Evolutionary conservation across 2,888 invertebrate species (phyloP).

Genomic region (Tryphoninae sp.): DNA sequence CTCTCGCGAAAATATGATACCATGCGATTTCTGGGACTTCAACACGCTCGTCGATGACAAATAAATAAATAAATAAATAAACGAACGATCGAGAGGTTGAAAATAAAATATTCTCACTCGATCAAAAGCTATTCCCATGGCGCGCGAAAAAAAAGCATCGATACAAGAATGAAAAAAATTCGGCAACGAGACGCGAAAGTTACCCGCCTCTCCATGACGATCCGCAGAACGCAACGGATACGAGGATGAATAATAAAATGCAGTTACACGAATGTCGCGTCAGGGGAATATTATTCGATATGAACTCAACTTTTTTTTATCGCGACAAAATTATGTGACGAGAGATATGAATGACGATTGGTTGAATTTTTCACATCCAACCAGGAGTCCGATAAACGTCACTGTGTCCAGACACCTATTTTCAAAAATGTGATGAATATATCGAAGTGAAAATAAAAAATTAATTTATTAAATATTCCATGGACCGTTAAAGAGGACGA

Average conservation of each 20-base stretch:
- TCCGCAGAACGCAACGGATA: not conserved
- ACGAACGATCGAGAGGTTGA: not conserved
- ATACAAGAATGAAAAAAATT: slow-evolving; percentile 24
- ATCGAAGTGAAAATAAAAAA: no score
- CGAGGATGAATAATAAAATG: slow-evolving; percentile 34
- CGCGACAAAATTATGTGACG: slow-evolving; percentile 35
- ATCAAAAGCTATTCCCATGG: not conserved
- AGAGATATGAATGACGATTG: slow-evolving; percentile 5
- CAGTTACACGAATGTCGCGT: not conserved
- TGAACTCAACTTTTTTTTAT: slow-evolving; percentile 11
- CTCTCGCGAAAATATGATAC: not conserved
- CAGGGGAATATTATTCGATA: slow-evolving; percentile 5
- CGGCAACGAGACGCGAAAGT: not conserved
- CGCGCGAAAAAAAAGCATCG: not conserved
- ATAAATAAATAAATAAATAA: not conserved
- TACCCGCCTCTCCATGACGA: not conserved
- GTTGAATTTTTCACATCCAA: not conserved
- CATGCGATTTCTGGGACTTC: not conserved
- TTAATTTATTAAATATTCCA: no score
- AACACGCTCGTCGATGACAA: not conserved
- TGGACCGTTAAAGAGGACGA: not conserved
- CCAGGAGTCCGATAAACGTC: slow-evolving; percentile 28
- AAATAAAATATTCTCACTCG: not conserved
- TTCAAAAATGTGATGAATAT: not conserved
- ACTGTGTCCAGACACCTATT: not conserved